phyloP scores from a whole-genome alignment of 2,888 invertebrate genomes.

The Tipula vernalis region DNA sequence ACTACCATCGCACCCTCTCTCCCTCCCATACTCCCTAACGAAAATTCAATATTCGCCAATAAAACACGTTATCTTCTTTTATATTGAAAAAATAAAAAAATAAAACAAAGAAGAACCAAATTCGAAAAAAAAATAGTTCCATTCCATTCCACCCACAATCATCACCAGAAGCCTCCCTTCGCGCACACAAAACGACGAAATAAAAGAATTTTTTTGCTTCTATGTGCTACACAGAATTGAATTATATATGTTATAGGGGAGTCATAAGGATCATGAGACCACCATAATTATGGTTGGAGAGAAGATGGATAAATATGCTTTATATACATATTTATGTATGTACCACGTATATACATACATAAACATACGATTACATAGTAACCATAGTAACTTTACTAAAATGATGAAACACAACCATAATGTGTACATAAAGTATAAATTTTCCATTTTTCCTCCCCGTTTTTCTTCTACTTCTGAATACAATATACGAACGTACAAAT shows the following conservation, averaged over 20 bases:
- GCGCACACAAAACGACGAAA: neutral
- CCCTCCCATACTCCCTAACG: neutral
- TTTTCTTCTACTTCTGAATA: neutral
- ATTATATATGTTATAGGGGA: neutral
- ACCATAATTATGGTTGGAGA: neutral
- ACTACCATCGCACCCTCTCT: neutral
- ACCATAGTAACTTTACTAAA: neutral
- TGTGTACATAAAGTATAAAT: neutral
- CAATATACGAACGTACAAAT: neutral
- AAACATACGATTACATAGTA: neutral
- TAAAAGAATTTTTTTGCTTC: neutral
- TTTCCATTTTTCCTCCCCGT: neutral
- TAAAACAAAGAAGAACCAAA: neutral
- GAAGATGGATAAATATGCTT: neutral
- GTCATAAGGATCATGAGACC: neutral
- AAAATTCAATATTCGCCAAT: slow-evolving; percentile 8
- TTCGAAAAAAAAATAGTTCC: neutral
- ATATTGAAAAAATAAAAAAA: neutral
- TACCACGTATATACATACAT: neutral
- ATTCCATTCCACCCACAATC: neutral
- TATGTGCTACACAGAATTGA: neutral
- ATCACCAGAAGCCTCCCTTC: neutral
- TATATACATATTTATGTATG: neutral
- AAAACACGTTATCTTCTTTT: slow-evolving; percentile 8
- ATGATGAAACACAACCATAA: neutral